These are phyloP conservation scores for Lepidurus packardi DNA, from an alignment of 1,140 invertebrate species.

Conservation along the genomic window DNA sequence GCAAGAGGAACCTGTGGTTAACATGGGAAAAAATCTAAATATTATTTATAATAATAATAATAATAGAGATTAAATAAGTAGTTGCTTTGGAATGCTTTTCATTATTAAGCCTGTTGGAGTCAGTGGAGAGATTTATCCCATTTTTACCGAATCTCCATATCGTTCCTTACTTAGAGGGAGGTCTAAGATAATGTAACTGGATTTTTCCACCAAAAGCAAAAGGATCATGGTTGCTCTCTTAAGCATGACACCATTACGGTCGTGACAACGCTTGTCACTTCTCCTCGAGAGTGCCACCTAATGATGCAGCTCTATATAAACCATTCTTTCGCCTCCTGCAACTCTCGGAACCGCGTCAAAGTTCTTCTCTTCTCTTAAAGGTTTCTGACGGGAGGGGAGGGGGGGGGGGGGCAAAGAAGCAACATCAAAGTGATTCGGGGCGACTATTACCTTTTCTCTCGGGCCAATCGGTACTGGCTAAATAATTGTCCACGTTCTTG, in stretches of 20 bases:
- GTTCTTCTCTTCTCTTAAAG: neutral
- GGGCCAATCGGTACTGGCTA: neutral
- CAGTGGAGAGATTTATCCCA: no score
- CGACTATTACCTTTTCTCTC: neutral
- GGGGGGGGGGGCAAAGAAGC: no score
- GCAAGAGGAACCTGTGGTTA: no score
- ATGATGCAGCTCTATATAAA: neutral
- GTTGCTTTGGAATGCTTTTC: no score
- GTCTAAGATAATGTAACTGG: no score
- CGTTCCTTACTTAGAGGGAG: neutral
- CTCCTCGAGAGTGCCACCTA: conserved; percentile 11
- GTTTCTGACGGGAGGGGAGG: neutral
- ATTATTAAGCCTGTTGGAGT: no score
- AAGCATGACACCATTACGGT: conserved; percentile 9
- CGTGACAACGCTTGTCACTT: conserved; percentile 18
- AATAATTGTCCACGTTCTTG: neutral
- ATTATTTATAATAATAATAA: no score
- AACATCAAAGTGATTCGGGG: neutral
- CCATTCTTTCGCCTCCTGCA: neutral
- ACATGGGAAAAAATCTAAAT: no score
- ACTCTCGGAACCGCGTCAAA: neutral
- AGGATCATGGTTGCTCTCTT: conserved; percentile 6
- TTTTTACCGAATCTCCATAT: no score
- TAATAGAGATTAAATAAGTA: no score
- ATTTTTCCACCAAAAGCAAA: neutral